These are phyloP conservation scores for Ceratina calcarata DNA, from an alignment of 1,140 invertebrate species.

Conservation along the genomic window DNA sequence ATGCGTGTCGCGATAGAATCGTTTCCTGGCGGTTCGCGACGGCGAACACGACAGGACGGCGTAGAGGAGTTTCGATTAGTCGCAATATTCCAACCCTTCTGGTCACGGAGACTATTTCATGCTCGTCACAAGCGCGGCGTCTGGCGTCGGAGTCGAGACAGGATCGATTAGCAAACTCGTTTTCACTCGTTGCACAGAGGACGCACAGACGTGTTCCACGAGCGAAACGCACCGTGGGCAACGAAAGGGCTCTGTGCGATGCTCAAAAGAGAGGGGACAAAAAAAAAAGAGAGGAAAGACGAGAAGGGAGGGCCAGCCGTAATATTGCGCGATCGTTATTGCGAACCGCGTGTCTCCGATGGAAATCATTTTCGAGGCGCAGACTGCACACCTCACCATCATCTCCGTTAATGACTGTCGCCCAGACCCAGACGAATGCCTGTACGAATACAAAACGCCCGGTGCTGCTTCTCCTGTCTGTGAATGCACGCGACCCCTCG, in stretches of 20 bases:
- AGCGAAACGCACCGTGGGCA: conserved; percentile 20
- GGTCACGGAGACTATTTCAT: neutral
- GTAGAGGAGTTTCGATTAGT: conserved; percentile 18
- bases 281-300: neutral
- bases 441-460: conserved; percentile 19
- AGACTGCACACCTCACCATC: conserved; percentile 61
- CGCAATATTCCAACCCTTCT: neutral
- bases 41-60: neutral
- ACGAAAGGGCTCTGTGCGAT: neutral
- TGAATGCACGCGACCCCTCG: neutral
- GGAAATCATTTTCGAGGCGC: conserved; percentile 65
- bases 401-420: conserved; percentile 68
- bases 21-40: neutral
- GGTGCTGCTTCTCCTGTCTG: neutral
- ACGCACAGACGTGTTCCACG: conserved; percentile 22
- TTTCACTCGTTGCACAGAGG: conserved; percentile 36
- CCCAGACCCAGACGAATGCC: conserved; percentile 34
- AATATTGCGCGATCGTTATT: conserved; percentile 61
- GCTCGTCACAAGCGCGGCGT: conserved; percentile 16
- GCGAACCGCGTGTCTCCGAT: conserved; percentile 42
- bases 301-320: conserved; percentile 12
- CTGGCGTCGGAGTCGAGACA: conserved; percentile 43
- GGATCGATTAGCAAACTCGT: conserved; percentile 64
- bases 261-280: neutral
- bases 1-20: neutral